Evolutionary conservation across 2,797 vertebrate species (phyloP).

Genomic region (Neostethus bicornis): DNA sequence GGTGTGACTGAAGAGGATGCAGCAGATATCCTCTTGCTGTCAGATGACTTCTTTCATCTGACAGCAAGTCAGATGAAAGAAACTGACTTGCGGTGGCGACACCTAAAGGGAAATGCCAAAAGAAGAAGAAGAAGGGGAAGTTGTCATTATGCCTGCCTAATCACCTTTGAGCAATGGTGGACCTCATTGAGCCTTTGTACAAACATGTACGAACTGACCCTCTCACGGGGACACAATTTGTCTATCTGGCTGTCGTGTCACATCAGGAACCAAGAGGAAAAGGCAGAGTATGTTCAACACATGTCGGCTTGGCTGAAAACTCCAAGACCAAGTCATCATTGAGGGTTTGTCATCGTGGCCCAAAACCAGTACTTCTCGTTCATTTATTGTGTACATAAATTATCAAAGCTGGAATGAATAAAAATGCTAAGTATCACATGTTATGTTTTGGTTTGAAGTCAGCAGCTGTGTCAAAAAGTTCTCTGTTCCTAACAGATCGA

Average conservation of each 20-base stretch:
- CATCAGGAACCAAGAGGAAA: slow-evolving; percentile 34
- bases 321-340: slow-evolving; percentile 11
- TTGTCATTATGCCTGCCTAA: slow-evolving; percentile 32
- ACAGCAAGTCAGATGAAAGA: no score
- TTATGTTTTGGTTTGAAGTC: neutral
- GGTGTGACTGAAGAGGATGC: no score
- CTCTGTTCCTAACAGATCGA: no score
- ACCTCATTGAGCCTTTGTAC: slow-evolving; percentile 48
- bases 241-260: slow-evolving; percentile 38
- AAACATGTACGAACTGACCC: slow-evolving; percentile 34
- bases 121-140: no score
- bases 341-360: slow-evolving; percentile 7
- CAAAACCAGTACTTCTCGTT: slow-evolving; percentile 3
- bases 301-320: slow-evolving; percentile 24
- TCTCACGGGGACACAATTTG: slow-evolving; percentile 46
- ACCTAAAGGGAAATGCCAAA: no score
- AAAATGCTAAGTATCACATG: neutral
- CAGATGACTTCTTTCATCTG: no score
- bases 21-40: no score
- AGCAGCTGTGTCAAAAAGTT: no score
- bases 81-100: no score
- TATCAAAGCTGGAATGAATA: neutral
- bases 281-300: slow-evolving; percentile 20
- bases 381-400: neutral
- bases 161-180: slow-evolving; percentile 46